Evolutionary conservation across 2,113 vertebrate genomes (phyloP), one percentile per base, ranked within the genome.

Genomic region (Tenrec ecaudatus): DNA sequence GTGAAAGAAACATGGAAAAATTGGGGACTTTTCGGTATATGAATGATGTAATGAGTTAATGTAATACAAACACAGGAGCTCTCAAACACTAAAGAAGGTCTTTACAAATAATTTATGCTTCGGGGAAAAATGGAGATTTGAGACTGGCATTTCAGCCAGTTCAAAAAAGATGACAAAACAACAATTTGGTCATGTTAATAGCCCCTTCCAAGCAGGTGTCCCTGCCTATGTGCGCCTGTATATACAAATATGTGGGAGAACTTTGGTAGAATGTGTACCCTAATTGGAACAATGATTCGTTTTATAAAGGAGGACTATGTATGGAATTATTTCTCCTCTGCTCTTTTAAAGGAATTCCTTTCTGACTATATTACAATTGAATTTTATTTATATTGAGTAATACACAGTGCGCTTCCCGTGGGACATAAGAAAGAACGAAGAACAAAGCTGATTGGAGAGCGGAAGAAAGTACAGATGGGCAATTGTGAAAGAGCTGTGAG

Each of bases 361-460:
- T 60, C 57, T 47, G 20, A 92, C 43, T 82, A 25, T 82, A 58
- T 84, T 84, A 31, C 2, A 75, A 3, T 64, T 16, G n/a, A n/a
- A 43, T 90, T 81, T 36, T 79, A 31, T 40, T 88, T 81, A 71
- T 73, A 22, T 81, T 73, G 84, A 73, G 16, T 91, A 64, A 60
- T 84, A 60, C 31, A 40, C 6, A 78, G 2, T 40, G 84, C 40
- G 40, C 2, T 57, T 76, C 22, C 29, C 69, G 58, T 68, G 23
- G 15, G 20, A 81, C 89, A 14, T 69, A 89, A 78, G 29, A 53
- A 90, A 83, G 6, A 36, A 29, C 33, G 17, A 82, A 87, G 27
- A 47, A 33, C 22, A 53, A 22, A 68, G 20, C 4, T 57, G 40
- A 10, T 27, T 95, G 22, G 60, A 66, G 2, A 23, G 17, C 31